These are phyloP conservation scores for Notiomystis cincta DNA, from an alignment of 2,113 vertebrate species.

Conservation along the genomic window DNA sequence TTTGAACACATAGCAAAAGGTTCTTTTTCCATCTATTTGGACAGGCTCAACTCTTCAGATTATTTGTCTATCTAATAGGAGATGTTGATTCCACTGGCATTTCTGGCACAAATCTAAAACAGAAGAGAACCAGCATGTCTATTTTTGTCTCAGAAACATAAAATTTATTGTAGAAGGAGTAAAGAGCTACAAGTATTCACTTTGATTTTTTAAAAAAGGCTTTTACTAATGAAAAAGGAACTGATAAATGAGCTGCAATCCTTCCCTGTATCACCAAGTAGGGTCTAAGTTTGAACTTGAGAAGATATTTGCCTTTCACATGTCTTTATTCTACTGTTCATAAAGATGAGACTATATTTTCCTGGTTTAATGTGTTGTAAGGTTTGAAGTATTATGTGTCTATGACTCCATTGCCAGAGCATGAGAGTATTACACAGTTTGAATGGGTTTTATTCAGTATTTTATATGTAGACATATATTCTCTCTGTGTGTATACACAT, in stretches of 20 bases:
- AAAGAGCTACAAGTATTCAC: neutral
- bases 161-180: slow-evolving; percentile 11
- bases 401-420: neutral
- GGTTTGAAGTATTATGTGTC: neutral
- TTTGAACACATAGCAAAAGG: neutral
- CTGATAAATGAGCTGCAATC: neutral
- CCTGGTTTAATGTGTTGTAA: neutral
- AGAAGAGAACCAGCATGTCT: slow-evolving; percentile 11
- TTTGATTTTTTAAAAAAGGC: neutral
- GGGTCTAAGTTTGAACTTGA: neutral
- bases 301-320: neutral
- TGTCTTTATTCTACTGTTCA: neutral
- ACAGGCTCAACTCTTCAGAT: slow-evolving; percentile 48
- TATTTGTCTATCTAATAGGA: slow-evolving; percentile 57
- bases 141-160: slow-evolving; percentile 33
- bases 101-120: slow-evolving; percentile 58
- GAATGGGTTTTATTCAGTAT: neutral
- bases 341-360: neutral
- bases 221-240: neutral
- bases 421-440: neutral
- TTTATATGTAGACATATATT: neutral
- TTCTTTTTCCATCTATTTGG: slow-evolving; percentile 42
- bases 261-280: neutral
- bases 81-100: slow-evolving; percentile 34
- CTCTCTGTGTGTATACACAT: fast-evolving